phyloP scores from a whole-genome alignment of 2,797 vertebrate species.

The Crenuchus spilurus region DNA sequence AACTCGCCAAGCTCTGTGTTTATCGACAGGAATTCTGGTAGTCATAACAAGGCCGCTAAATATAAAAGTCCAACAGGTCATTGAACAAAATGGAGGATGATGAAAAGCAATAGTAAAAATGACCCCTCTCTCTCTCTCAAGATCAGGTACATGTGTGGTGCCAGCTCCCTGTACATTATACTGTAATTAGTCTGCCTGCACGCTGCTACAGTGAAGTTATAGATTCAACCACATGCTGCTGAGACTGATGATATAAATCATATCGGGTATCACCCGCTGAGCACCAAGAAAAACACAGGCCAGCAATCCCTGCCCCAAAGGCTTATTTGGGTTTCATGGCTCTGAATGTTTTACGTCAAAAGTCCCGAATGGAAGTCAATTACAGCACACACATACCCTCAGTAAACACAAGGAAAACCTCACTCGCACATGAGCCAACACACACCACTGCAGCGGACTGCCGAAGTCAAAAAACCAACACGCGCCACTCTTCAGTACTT shows the following conservation, averaged over 20 bases:
- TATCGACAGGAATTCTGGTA: constrained; percentile 64
- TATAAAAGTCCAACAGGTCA: constrained; percentile 61
- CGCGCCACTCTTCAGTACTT: not conserved
- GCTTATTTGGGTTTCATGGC: constrained; percentile 39
- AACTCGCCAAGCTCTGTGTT: constrained; percentile 58
- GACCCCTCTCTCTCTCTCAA: not conserved
- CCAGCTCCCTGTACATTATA: constrained; percentile 23
- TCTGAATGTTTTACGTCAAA: constrained; percentile 30
- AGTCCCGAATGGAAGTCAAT: constrained; percentile 7
- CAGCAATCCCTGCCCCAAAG: constrained; percentile 26
- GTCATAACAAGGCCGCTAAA: constrained; percentile 67
- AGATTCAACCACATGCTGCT: constrained; percentile 28
- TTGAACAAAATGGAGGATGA: constrained; percentile 54
- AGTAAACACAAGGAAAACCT: constrained; percentile 15
- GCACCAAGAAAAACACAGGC: constrained; percentile 41
- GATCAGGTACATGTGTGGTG: constrained; percentile 29
- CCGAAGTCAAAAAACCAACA: constrained; percentile 17
- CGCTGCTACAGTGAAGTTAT: constrained; percentile 25
- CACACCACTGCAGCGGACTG: not conserved
- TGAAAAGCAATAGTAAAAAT: not conserved
- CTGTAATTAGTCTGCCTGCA: constrained; percentile 33
- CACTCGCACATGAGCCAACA: not conserved
- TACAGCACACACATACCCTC: not conserved
- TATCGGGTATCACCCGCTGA: constrained; percentile 32
- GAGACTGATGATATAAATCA: constrained; percentile 37